Conservation (phyloP, 2,113 vertebrate genomes). For the Gambusia holbrooki region DNA sequence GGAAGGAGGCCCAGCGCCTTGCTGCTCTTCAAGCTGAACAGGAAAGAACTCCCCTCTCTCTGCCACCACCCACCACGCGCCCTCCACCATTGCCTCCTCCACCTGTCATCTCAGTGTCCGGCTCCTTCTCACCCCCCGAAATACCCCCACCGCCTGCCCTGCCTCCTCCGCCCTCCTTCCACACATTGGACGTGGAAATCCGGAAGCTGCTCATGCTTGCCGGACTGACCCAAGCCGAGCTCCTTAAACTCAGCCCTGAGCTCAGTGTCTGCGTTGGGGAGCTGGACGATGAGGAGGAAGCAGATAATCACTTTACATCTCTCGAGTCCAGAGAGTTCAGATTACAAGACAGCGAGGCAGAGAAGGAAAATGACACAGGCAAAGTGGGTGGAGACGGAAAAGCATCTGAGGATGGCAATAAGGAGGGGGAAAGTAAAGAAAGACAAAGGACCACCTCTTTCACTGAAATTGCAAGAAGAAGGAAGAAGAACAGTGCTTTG, state of each 20-base stretch:
- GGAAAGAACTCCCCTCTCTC: constrained; percentile 75
- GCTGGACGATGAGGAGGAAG: constrained; percentile 69
- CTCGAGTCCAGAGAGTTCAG: constrained; percentile 38
- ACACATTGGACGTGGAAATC: constrained; percentile 83
- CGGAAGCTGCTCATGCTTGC: constrained; percentile 81
- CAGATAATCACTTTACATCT: constrained; percentile 23
- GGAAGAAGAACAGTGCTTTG: constrained; percentile 80
- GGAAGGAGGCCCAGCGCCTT: constrained; percentile 78
- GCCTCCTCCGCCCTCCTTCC: constrained; percentile 82
- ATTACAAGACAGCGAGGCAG: constrained; percentile 28
- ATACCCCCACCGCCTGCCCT: constrained; percentile 78
- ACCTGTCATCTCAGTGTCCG: constrained; percentile 67
- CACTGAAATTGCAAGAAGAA: constrained; percentile 86
- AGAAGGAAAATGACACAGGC: constrained; percentile 19
- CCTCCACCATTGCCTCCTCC: constrained; percentile 81
- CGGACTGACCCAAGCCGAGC: constrained; percentile 82
- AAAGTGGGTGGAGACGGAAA: constrained; percentile 43
- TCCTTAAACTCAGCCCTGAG: constrained; percentile 83
- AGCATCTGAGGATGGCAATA: constrained; percentile 45
- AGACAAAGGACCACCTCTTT: constrained; percentile 86
- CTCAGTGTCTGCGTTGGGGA: constrained; percentile 78
- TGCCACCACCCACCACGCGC: constrained; percentile 75
- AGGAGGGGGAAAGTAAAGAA: constrained; percentile 45
- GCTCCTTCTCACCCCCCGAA: constrained; percentile 69
- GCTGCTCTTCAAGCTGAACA: constrained; percentile 72